Base-by-base conservation (phyloP, 1,140 invertebrate genomes). In the Pogonomyrmex californicus region DNA sequence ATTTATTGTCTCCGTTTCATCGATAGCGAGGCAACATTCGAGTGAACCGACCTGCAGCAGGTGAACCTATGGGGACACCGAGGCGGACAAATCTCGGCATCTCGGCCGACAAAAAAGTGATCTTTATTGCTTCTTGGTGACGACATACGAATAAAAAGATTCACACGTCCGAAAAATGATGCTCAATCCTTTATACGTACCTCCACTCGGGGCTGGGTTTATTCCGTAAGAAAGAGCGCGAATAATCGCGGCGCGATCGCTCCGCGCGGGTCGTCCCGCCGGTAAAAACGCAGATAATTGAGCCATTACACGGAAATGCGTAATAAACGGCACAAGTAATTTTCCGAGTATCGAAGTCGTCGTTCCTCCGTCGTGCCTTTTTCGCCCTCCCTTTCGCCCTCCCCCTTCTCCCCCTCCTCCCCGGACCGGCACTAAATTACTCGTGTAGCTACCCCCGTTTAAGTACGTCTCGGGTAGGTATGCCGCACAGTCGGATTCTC, bases 401-500 rank as follows among this genome's bases (percentile, higher is more conserved):
- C 36, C 4, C 5, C 60, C 9, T 14, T 2, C 14, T 17, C 30
- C 60, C 4, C 41, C 65, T 30, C 38, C n/a, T 33, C 36, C 41
- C 17, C 17, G 44, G 0, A 12, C n/a, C 30, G 2, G 12, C 54
- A 38, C 51, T 71, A 71, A 73, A 73, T 73, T 83, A 60, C 54
- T 56, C 63, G 62, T 51, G 5, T 12, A 54, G 66, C 68, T 56
- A 81, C 49, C 60, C 63, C 78, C 78, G 77, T 83, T 89, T 65
- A 87, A 83, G 78, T 88, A 77, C 77, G 71, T 47, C 62, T 90
- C 76, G 75, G 23, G 65, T 77, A 87, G 88, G 88, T 88, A 90
- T 90, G 86, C 77, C 54, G 82, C 47, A 63, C 0, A 65, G 76
- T 85, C 76, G 88, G 86, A 90, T 90, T 82, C 86, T 73, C 88